Percentiles rank a stretch among this genome's conserved stretches.
Conservation (phyloP, 2,888 invertebrate genomes). For the Antheraea yamamai region DNA sequence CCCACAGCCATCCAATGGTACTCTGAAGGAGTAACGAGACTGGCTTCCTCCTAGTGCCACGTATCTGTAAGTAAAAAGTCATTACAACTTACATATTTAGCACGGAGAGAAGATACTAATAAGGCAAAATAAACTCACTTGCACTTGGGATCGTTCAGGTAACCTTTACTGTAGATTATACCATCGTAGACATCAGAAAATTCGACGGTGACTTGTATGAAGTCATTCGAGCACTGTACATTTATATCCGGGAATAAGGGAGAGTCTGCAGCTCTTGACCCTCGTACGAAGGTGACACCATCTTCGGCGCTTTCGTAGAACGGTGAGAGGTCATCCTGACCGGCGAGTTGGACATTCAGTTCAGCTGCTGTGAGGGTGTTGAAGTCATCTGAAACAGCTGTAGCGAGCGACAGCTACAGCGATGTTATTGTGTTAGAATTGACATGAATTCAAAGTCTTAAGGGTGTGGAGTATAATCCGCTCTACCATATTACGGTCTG, state of each 20-base stretch:
- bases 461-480: no score
- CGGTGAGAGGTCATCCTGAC: slow-evolving; percentile 65
- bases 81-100: neutral
- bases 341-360: slow-evolving; percentile 67
- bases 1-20: slow-evolving; percentile 85
- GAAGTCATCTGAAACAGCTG: slow-evolving; percentile 75
- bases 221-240: slow-evolving; percentile 82
- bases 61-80: slow-evolving; percentile 68
- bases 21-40: slow-evolving; percentile 82
- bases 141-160: slow-evolving; percentile 85
- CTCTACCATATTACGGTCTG: no score
- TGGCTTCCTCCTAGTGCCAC: slow-evolving; percentile 82
- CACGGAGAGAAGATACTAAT: neutral
- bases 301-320: slow-evolving; percentile 70
- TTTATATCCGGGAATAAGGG: slow-evolving; percentile 78
- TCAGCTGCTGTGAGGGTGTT: slow-evolving; percentile 70
- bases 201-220: slow-evolving; percentile 84
- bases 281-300: slow-evolving; percentile 72
- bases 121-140: slow-evolving; percentile 71
- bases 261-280: slow-evolving; percentile 78
- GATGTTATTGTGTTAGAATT: neutral
- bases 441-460: no score
- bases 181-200: slow-evolving; percentile 85
- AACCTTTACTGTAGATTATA: slow-evolving; percentile 87
- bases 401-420: slow-evolving; percentile 77